phyloP scores from a whole-genome alignment of 2,888 invertebrate species.

The Amiota minor region DNA sequence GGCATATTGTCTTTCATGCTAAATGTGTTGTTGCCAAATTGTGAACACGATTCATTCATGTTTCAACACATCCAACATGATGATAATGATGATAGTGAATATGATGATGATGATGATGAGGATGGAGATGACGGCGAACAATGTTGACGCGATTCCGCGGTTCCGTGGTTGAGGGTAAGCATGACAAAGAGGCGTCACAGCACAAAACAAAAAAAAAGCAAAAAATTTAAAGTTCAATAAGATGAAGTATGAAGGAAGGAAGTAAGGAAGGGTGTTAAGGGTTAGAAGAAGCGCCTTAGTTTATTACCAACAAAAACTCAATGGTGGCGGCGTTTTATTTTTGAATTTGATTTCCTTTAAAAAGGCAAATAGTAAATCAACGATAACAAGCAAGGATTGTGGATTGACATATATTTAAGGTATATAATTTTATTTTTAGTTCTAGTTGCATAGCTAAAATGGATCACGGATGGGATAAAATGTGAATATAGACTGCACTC shows the following conservation, averaged over 20 bases:
- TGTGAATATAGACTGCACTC: too few species aligned
- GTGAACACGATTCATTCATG: slow-evolving; percentile 71
- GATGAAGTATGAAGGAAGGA: not conserved
- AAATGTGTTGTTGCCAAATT: slow-evolving; percentile 69
- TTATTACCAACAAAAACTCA: too few species aligned
- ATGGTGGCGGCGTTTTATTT: too few species aligned
- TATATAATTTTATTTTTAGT: too few species aligned
- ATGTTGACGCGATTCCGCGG: not conserved
- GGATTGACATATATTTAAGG: too few species aligned
- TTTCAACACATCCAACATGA: slow-evolving; percentile 64
- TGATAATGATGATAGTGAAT: slow-evolving; percentile 46
- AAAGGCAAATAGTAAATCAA: too few species aligned
- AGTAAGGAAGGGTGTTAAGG: not conserved
- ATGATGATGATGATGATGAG: slow-evolving; percentile 3
- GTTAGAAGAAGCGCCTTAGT: too few species aligned
- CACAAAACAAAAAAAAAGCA: too few species aligned
- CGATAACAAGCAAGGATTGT: too few species aligned
- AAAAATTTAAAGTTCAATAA: not conserved
- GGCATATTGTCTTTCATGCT: slow-evolving; percentile 49
- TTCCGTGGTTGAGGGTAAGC: not conserved
- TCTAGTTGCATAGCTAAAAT: too few species aligned
- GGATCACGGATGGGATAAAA: too few species aligned
- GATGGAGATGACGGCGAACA: not conserved
- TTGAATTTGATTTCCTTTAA: too few species aligned
- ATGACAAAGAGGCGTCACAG: not conserved